Base-by-base conservation (phyloP, 2,888 invertebrate species). In the Holacanthella duospinosa region DNA sequence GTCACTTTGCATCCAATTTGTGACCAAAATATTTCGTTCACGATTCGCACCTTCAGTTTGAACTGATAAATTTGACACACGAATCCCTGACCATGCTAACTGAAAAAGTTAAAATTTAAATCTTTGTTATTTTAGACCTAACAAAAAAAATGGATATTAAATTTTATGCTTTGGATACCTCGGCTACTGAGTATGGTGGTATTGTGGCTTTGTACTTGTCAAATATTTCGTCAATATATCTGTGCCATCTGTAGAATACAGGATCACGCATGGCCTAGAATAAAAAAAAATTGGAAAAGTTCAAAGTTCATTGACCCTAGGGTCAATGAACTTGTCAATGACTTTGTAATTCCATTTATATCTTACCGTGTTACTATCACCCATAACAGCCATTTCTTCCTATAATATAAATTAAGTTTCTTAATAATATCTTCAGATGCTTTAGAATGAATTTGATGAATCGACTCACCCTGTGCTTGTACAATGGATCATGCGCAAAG, bases 211-310 rank as follows among this genome's bases (percentile, higher is more conserved):
- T 91, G 78, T 85, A 85, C 68, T 84, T 81, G 70, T 84, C 82
- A 81, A 90, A 90, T 29, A 91, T 78, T 70, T 88, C 85, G 73
- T 91, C 88, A 27, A 90, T 80, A 75, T 84, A 86, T 0, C 86
- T 82, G 75, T 92, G 91, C 88, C 87, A 90, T 75, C 87, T 84
- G 79, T 90, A 91, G 80, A 91, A 91, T 25, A 87, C 78, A 0
- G 91, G 91, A 78, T 92, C 91, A 1, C 90, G 81, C 89, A 91
- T 90, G 0, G 90, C 88, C 48, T 48, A 48, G n/a, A 9, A 48
- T 48, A 16, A 21, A 48, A 48, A n/a, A 21, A 48, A 48, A 16
- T 48, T 48, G 9, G 6, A 36, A 36, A 36, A 36, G 6, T 36
- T 36, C 36, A 12, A 16, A 36, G 6, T 36, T 36, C n/a, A 12